Evolutionary conservation across 2,797 vertebrate genomes (phyloP).

Genomic region (Hyperoplus lanceolatus): DNA sequence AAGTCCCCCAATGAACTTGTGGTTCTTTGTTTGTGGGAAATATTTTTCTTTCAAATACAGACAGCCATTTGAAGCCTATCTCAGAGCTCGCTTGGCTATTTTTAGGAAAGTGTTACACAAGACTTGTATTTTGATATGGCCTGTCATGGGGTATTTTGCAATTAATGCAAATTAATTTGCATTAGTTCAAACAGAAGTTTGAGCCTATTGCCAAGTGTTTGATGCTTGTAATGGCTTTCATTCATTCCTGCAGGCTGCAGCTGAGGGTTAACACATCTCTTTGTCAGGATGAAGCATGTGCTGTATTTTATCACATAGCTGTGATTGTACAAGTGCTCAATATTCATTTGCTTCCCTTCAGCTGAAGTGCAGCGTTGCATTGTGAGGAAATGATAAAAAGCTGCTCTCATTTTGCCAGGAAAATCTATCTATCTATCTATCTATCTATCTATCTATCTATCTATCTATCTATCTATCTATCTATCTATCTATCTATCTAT

Average conservation of each 20-base stretch:
- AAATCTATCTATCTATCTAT: neutral
- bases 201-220: slow-evolving; percentile 72
- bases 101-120: slow-evolving; percentile 73
- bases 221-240: slow-evolving; percentile 74
- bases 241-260: slow-evolving; percentile 75
- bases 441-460: neutral
- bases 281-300: slow-evolving; percentile 63
- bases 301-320: slow-evolving; percentile 62
- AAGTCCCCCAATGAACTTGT: slow-evolving; percentile 70
- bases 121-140: slow-evolving; percentile 68
- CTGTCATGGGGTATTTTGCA: slow-evolving; percentile 71
- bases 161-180: slow-evolving; percentile 80
- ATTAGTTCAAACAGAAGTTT: slow-evolving; percentile 79
- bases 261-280: slow-evolving; percentile 69
- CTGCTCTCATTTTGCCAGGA: slow-evolving; percentile 35
- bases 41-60: slow-evolving; percentile 61
- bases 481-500: slow-evolving; percentile 18
- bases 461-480: neutral
- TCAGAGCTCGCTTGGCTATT: slow-evolving; percentile 63
- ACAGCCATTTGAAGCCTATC: slow-evolving; percentile 64
- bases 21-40: slow-evolving; percentile 73
- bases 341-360: slow-evolving; percentile 65
- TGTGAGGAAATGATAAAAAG: slow-evolving; percentile 43
- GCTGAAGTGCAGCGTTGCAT: slow-evolving; percentile 41
- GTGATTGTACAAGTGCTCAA: slow-evolving; percentile 48